Conservation (phyloP, 2,888 invertebrate species). For the Lymantria monacha region DNA sequence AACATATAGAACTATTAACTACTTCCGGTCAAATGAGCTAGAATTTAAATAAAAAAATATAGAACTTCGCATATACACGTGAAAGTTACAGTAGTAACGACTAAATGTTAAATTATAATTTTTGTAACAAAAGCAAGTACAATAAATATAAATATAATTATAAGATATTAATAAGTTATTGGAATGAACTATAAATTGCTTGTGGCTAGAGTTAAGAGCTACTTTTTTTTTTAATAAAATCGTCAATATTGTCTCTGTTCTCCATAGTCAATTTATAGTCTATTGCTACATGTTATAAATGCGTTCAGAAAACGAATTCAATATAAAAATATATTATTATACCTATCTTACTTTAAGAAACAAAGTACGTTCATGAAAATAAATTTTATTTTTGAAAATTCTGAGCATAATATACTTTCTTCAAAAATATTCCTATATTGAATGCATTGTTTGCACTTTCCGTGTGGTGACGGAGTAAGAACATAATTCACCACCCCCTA, state of each 20-base stretch:
- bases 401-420: too few relatives aligned
- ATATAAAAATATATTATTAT: not conserved
- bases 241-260: too few relatives aligned
- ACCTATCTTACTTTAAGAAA: too few relatives aligned
- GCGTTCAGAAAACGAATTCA: not conserved
- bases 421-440: too few relatives aligned
- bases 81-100: not conserved
- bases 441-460: too few relatives aligned
- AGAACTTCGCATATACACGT: not conserved
- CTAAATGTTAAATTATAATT: not conserved
- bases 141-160: not conserved
- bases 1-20: conserved; percentile 64
- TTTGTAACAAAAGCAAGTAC: not conserved
- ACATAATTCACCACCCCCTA: too few relatives aligned
- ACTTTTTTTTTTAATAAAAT: not conserved
- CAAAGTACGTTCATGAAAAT: too few relatives aligned
- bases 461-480: too few relatives aligned
- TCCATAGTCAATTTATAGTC: not conserved
- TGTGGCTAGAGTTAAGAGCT: conserved; percentile 29
- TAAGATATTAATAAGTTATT: conserved; percentile 5
- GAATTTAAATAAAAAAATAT: not conserved
- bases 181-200: conserved; percentile 14
- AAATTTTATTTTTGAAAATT: too few relatives aligned
- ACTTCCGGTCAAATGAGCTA: conserved; percentile 60
- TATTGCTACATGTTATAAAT: not conserved